Evolutionary conservation across 2,797 vertebrate genomes (phyloP), one percentile per base, ranked within the genome.

Genomic region (Peromyscus nudipes): DNA sequence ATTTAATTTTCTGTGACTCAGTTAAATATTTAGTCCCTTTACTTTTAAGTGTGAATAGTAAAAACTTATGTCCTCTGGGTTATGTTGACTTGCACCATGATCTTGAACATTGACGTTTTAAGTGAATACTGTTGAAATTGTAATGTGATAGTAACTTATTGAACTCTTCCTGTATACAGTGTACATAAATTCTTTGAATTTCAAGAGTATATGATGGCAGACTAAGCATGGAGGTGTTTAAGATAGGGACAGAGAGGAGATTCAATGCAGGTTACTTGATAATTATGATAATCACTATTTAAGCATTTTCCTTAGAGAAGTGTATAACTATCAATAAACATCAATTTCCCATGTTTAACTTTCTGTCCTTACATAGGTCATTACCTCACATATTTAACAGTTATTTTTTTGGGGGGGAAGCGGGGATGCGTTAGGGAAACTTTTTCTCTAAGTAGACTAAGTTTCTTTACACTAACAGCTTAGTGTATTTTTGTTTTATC

Each of bases 41-140:
- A 80, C 91, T 97, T 92, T 34, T 90, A 89, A 89, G 37, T 55
- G 8, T 8, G 0, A 86, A 75, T 80, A 77, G 88, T 81, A 43
- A 43, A 71, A 73, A 2, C 16, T 37, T 40, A 93, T 77, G 4
- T 7, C 27, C 95, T 60, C 16, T 37, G 10, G 27, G 8, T 73
- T 76, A 16, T 55, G 27, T 60, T 88, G 0, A 31, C 27, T 73
- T 77, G 2, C 17, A 86, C 2, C 4, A 40, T 52, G 19, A 76
- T 65, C 23, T 11, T 65, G 23, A 83, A 89, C 21, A 4, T 29
- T 91, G 10, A 37, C 81, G 94, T 91, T 64, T 29, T 14, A 91
- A 81, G 7, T 92, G 29, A 2, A 25, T 65, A 25, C 67, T 79
- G 11, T 6, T n/a, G 9, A 79, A 92, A 77, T 60, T 57, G 31